Conservation (phyloP, 2,113 vertebrate genomes). For the Bambusicola thoracicus region DNA sequence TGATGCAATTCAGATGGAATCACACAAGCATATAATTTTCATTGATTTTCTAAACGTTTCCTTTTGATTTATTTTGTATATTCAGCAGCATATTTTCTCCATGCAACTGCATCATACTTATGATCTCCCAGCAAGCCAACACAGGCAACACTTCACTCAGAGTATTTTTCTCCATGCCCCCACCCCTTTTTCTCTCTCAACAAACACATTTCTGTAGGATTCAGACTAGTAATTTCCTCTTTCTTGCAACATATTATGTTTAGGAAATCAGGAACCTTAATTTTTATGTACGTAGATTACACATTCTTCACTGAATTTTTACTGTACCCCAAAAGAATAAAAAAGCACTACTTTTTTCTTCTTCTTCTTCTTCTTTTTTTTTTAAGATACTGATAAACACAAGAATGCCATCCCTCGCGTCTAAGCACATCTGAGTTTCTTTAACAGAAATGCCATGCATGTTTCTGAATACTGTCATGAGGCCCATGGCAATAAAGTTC, state of each 20-base stretch:
- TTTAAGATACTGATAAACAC: constrained; percentile 69
- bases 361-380: background rate
- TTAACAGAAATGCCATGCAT: constrained; percentile 87
- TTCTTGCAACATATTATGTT: background rate
- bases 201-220: background rate
- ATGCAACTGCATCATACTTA: background rate
- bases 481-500: constrained; percentile 89
- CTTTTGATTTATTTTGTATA: background rate
- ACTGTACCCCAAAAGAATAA: background rate
- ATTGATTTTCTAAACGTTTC: background rate
- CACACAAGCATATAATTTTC: background rate
- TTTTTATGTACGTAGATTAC: constrained; percentile 10
- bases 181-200: background rate
- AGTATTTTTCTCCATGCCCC: background rate
- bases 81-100: background rate
- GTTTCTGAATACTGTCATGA: constrained; percentile 88
- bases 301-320: constrained; percentile 15
- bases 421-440: constrained; percentile 86
- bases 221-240: constrained; percentile 27
- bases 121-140: background rate
- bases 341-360: constrained; percentile 10
- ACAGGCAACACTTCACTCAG: background rate
- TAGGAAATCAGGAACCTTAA: background rate
- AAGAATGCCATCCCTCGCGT: constrained; percentile 77
- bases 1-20: background rate